Evolutionary conservation across 2,113 vertebrate species (phyloP).

Genomic region (Austrofundulus limnaeus): DNA sequence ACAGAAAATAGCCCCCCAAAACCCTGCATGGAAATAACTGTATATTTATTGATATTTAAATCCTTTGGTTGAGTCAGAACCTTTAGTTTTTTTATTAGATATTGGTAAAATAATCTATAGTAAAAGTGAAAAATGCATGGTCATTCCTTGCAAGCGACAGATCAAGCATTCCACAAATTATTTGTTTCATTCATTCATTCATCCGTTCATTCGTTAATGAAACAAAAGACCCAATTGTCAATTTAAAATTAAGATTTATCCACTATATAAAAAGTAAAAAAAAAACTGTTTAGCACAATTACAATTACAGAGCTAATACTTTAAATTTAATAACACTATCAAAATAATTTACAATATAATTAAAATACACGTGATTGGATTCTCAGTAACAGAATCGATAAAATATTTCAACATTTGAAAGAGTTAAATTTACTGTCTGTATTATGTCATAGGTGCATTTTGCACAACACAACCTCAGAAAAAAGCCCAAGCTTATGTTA

Average conservation of each 20-base stretch:
- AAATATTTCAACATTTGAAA: neutral
- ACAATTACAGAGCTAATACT: neutral
- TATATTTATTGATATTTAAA: neutral
- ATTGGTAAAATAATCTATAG: neutral
- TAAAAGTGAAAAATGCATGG: neutral
- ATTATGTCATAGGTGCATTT: neutral
- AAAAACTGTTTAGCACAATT: too few species aligned
- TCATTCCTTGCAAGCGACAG: slow-evolving; percentile 17
- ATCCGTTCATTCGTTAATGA: neutral
- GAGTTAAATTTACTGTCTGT: neutral
- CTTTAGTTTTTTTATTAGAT: neutral
- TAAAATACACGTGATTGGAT: neutral
- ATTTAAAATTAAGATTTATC: too few species aligned
- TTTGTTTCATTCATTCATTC: slow-evolving; percentile 3
- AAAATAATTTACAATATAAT: neutral
- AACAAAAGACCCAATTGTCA: too few species aligned
- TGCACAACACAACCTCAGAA: neutral
- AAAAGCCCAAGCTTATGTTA: neutral
- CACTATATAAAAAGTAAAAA: too few species aligned
- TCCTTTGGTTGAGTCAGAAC: neutral
- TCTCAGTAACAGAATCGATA: neutral
- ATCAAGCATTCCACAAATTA: neutral
- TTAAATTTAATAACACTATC: neutral
- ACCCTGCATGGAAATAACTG: too few species aligned
- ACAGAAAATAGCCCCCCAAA: too few species aligned